A percentile compares a stretch with the other conserved stretches of the same genome.
Conservation (phyloP, 2,113 vertebrate species). For the Rhea americana region DNA sequence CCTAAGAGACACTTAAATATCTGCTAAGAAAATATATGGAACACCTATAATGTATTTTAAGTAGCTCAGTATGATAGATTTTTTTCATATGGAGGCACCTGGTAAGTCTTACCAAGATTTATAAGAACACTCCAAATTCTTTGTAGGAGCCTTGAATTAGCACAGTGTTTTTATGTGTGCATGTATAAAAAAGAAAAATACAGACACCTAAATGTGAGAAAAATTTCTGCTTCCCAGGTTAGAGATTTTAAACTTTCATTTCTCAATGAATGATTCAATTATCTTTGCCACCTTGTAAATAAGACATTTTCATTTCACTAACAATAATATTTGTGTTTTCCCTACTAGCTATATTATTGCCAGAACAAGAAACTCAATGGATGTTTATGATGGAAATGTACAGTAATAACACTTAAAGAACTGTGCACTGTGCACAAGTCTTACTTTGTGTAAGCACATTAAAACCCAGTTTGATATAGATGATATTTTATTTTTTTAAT, state of each 20-base stretch:
- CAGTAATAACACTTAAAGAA: background rate
- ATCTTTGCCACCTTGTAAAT: background rate
- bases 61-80: background rate
- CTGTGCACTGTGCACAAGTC: background rate
- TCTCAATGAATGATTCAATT: background rate
- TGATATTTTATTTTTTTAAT: background rate
- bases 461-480: background rate
- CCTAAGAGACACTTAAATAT: background rate
- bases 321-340: background rate
- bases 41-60: background rate
- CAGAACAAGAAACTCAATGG: background rate
- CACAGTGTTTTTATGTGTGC: background rate
- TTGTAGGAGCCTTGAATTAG: background rate
- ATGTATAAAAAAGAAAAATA: background rate
- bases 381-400: background rate
- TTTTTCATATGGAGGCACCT: background rate
- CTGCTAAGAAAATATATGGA: background rate
- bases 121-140: background rate
- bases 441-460: background rate
- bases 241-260: background rate
- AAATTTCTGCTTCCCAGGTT: background rate
- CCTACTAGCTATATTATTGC: background rate
- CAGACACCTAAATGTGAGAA: background rate
- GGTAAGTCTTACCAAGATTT: background rate
- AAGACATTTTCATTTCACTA: background rate